Percentiles rank a stretch among this genome's conserved stretches.
These are phyloP conservation scores for Hyla sarda DNA, from an alignment of 2,113 vertebrate genomes.

Conservation along the genomic window DNA sequence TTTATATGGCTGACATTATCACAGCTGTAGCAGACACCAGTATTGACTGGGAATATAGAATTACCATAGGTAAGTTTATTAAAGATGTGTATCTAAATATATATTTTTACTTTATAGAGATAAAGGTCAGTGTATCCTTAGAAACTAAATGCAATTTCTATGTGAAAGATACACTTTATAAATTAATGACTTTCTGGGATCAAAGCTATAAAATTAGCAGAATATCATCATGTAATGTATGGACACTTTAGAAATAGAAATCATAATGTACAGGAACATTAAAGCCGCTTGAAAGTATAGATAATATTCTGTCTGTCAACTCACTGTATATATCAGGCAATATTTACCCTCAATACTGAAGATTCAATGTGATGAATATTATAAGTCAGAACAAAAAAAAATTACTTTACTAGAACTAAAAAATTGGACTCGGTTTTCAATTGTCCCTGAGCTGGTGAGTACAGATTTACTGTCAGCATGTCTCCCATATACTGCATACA, in stretches of 20 bases:
- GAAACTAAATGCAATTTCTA: constrained; percentile 2
- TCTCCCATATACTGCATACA: no score
- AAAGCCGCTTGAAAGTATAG: background rate
- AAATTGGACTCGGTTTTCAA: no score
- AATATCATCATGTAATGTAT: background rate
- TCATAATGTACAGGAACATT: background rate
- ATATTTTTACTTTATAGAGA: background rate
- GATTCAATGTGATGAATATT: no score
- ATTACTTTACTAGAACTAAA: no score
- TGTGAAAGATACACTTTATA: background rate
- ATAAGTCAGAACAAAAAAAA: no score
- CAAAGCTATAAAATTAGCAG: background rate
- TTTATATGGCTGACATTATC: no score
- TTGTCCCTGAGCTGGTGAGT: no score
- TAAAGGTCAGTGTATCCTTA: constrained; percentile 10
- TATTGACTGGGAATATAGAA: no score
- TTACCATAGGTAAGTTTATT: background rate
- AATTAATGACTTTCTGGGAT: constrained; percentile 11
- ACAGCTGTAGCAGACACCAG: background rate
- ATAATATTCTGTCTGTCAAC: background rate
- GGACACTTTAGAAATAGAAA: background rate
- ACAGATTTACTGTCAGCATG: no score
- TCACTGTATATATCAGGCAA: no score
- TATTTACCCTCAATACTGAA: no score
- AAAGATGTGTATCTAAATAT: background rate